Evolutionary conservation across 2,888 invertebrate genomes (phyloP), one percentile per base, ranked within the genome.

Genomic region (Augiades crinisus): DNA sequence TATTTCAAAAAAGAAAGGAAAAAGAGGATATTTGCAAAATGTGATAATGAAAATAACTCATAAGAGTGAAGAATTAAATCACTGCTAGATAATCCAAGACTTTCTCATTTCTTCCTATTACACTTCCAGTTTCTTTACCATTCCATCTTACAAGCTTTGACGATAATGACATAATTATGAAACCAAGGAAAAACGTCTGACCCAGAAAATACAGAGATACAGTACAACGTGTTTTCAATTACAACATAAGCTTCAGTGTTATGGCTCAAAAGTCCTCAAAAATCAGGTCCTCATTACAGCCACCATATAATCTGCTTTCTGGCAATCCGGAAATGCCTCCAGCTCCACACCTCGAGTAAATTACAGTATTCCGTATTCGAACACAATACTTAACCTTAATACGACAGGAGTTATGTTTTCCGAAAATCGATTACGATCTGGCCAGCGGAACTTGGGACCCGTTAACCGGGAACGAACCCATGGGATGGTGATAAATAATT

Each of bases 311-410:
- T 43, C 36, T 31, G 5, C 41, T 21, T 6, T 17, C 14, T 49
- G 24, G 24, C 41, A 40, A 41, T 41, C 41, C 34, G 34, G 49
- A 49, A 41, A 34, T 41, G 27, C 41, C 41, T 36, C 13, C 13
- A 49, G 17, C 33, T 30, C 24, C 16, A 34, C 49, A 41, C 33
- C 30, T 13, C 6, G 2, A 6, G 22, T 22, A 50, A 50, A 43
- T 50, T 50, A 50, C 27, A 14, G 43, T 21, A 36, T 30, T 10
- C 24, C 27, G 27, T 19, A 36, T 36, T 12, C 43, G 43, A 19
- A 43, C 19, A 50, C 19, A 50, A 50, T 50, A 43, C 49, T 50
- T 50, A 50, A 43, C 49, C 49, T 43, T 50, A 50, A 50, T 50
- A 14, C 24, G 27, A 50, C 27, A 50, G 49, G 43, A 43, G 43